Evolutionary conservation across 2,113 vertebrate species (phyloP), one percentile per base, ranked within the genome.

Genomic region (Odontophorus gujanensis): DNA sequence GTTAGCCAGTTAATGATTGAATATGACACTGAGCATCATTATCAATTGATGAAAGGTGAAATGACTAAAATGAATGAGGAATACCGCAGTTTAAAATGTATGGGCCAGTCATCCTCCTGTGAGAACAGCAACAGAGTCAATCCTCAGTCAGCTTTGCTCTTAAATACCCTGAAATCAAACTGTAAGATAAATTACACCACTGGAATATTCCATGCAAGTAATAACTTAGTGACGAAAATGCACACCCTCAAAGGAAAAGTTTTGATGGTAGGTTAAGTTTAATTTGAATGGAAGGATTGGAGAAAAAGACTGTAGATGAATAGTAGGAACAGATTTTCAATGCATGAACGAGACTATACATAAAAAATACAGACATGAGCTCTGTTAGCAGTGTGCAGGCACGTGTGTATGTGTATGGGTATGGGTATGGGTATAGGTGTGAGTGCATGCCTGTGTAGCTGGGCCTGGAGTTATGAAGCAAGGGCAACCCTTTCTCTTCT

Each of bases 51-150:
- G 68, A 87, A 87, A 95, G 79, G 68, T 57, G 24, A 80, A 96
- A 95, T 87, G 24, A 94, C 74, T 93, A 57, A 91, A 95, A 93
- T 14, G 1, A 95, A 67, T 67, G 87, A 67, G 85, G 94, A 97
- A 89, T 72, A 68, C 86, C 67, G 30, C 73, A 80, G 61, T 95
- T 91, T 73, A 90, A 91, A 92, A 85, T 42, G 43, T 83, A 72
- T 72, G 68, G 92, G 57, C 20, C 22, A 80, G 24, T 67, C 92
- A 19, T 51, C 67, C 28, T 90, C 89, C 84, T 78, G 69, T 18
- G 90, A 93, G 91, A 87, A 32, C 17, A 32, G 53, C 30, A 57
- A 57, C 17, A 57, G 81, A 92, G 87, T 75, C 38, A 95, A 77
- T 74, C 36, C 72, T 94, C 96, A 89, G 93, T 72, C 89, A 84